Evolutionary conservation across 2,797 vertebrate species (phyloP).

Genomic region (Balearica regulorum): DNA sequence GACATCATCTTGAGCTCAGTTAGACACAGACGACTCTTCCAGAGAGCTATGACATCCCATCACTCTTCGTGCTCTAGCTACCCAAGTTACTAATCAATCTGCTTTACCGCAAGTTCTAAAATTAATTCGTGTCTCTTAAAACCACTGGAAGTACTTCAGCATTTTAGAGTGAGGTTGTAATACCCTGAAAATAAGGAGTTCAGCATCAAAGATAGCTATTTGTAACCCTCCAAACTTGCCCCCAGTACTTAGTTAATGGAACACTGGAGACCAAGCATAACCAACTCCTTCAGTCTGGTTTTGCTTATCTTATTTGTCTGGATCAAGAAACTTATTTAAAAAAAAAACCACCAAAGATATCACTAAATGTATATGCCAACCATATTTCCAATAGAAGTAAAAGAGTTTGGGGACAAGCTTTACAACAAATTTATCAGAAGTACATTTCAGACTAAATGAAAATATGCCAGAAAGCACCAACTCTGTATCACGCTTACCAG

Average conservation of each 20-base stretch:
- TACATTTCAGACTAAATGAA: not conserved
- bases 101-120: not conserved
- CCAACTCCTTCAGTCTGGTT: not conserved
- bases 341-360: not conserved
- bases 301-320: not conserved
- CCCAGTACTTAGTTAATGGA: not conserved
- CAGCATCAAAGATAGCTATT: not conserved
- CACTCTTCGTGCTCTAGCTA: not conserved
- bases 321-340: not conserved
- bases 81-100: not conserved
- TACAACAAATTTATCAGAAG: not conserved
- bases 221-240: not conserved
- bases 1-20: not conserved
- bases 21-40: not conserved
- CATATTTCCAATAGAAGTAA: not conserved
- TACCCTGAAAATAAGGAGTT: not conserved
- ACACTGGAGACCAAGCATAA: not conserved
- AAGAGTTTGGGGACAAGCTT: not conserved
- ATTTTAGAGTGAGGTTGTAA: slow-evolving; percentile 2
- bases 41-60: not conserved
- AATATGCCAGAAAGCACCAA: not conserved
- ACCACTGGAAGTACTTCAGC: not conserved
- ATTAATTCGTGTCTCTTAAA: not conserved
- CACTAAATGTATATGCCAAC: not conserved
- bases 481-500: not conserved